Conservation (phyloP, 2,888 invertebrate genomes). For the Phytoseiulus persimilis region DNA sequence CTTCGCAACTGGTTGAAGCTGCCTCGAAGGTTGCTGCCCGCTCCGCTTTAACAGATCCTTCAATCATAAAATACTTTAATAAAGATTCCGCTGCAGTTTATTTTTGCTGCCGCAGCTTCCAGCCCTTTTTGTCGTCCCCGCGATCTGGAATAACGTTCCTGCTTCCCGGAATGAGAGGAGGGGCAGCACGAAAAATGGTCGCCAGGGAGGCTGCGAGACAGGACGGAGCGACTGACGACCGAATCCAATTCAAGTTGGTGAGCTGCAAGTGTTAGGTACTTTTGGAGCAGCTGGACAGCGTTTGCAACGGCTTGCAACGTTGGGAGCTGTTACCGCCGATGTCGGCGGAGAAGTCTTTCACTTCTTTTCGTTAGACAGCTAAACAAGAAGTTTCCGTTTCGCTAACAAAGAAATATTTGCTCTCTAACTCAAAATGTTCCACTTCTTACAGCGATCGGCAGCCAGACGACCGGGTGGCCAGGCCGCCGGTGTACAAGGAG, state of each 20-base stretch:
- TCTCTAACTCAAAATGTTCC: not conserved
- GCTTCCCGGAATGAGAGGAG: not conserved
- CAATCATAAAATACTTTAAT: not conserved
- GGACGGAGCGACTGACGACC: not conserved
- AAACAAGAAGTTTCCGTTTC: not conserved
- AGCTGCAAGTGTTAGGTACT: not conserved
- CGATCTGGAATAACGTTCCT: not conserved
- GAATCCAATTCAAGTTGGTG: not conserved
- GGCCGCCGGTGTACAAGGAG: not conserved
- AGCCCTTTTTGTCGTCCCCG: not conserved
- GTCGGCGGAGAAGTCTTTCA: not conserved
- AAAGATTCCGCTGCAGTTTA: not conserved
- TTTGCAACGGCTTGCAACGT: not conserved
- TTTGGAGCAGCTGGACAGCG: not conserved
- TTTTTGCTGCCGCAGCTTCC: not conserved
- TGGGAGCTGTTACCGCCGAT: not conserved
- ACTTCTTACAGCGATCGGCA: not conserved
- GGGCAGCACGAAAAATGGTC: not conserved
- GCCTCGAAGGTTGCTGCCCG: not conserved
- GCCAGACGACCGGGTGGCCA: not conserved
- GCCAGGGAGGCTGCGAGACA: not conserved
- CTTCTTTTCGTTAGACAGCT: not conserved
- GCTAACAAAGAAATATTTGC: conserved; percentile 5
- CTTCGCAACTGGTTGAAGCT: not conserved
- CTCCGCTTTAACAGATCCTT: not conserved